These are phyloP conservation scores for Kryptolebias ocellatus DNA, from an alignment of 2,797 vertebrate species.

Conservation along the genomic window DNA sequence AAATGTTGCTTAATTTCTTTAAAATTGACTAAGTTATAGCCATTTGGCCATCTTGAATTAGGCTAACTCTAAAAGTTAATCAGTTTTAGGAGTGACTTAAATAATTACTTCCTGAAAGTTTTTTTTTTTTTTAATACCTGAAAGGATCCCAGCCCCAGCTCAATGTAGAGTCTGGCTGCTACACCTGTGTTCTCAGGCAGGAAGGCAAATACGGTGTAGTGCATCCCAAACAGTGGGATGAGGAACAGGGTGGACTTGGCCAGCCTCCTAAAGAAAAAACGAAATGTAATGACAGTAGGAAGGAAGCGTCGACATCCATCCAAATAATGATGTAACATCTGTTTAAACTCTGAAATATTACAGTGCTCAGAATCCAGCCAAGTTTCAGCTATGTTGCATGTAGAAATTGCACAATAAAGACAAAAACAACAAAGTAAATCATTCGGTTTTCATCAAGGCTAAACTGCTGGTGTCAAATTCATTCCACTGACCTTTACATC, in stretches of 20 bases:
- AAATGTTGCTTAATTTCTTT: no score
- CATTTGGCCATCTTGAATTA: no score
- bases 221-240: slow-evolving; percentile 95
- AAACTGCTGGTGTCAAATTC: slow-evolving; percentile 7
- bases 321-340: slow-evolving; percentile 14
- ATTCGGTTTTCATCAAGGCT: slow-evolving; percentile 20
- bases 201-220: slow-evolving; percentile 96
- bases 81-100: no score
- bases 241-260: slow-evolving; percentile 96
- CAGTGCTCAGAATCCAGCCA: background rate
- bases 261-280: slow-evolving; percentile 84
- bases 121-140: slow-evolving; percentile 82
- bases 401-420: slow-evolving; percentile 22
- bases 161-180: slow-evolving; percentile 89
- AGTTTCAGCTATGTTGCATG: slow-evolving; percentile 2
- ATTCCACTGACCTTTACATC: slow-evolving; percentile 48
- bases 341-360: slow-evolving; percentile 20
- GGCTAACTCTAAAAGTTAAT: no score
- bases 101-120: no score
- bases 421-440: slow-evolving; percentile 3
- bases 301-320: slow-evolving; percentile 2
- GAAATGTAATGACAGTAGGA: slow-evolving; percentile 18
- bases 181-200: slow-evolving; percentile 90
- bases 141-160: slow-evolving; percentile 93
- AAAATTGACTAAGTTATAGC: no score